Conservation (phyloP, 2,113 vertebrate genomes). For the Lycaon pictus region DNA sequence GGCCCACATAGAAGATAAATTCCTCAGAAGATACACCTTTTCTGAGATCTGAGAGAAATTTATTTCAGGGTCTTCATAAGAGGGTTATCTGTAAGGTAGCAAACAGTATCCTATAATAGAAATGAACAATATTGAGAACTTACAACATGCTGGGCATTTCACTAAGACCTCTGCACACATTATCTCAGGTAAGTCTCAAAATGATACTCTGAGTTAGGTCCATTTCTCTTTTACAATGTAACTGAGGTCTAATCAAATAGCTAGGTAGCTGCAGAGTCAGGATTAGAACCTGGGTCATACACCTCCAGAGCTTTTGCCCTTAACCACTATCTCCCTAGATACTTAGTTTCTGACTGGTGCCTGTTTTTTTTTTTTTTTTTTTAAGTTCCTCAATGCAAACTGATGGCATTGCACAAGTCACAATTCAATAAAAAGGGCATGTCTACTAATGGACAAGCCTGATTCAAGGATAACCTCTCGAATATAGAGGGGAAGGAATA, state of each 20-base stretch:
- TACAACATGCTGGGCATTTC: background rate
- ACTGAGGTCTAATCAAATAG: background rate
- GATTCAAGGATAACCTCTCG: background rate
- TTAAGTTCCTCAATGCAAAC: background rate
- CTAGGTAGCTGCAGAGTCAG: background rate
- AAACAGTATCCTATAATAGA: background rate
- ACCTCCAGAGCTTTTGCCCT: background rate
- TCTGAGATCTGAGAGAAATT: background rate
- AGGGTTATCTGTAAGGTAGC: background rate
- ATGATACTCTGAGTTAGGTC: background rate
- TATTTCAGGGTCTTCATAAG: background rate
- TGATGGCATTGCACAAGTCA: background rate
- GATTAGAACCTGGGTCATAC: background rate
- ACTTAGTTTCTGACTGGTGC: background rate
- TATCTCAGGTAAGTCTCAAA: background rate
- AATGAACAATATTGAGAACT: background rate
- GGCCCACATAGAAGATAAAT: background rate
- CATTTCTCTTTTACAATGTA: background rate
- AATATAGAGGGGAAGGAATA: background rate
- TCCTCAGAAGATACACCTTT: background rate
- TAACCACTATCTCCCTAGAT: background rate
- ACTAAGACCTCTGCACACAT: background rate
- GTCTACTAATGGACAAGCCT: background rate
- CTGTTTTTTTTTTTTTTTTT: slow-evolving; percentile 15
- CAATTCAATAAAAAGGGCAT: background rate